phyloP scores from a whole-genome alignment of 2,797 vertebrate species.

The Tachyglossus aculeatus region DNA sequence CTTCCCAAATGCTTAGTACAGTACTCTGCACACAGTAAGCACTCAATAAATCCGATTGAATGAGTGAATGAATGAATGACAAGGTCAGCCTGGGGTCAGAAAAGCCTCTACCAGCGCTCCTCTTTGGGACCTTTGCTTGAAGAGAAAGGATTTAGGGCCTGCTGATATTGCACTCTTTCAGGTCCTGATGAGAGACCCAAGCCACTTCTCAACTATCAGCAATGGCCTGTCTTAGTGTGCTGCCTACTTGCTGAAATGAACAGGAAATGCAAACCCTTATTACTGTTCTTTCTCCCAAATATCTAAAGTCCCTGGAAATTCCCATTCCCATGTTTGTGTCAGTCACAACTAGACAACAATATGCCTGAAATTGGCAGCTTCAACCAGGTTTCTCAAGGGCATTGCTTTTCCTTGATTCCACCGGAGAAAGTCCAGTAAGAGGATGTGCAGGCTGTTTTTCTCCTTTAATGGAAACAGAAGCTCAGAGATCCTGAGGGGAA shows the following conservation, averaged over 20 bases:
- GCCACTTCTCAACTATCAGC: too few relatives aligned
- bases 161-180: too few relatives aligned
- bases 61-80: too few relatives aligned
- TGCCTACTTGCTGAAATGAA: constrained; percentile 6
- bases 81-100: too few relatives aligned
- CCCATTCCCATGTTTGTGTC: constrained; percentile 29
- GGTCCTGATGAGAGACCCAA: too few relatives aligned
- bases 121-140: too few relatives aligned
- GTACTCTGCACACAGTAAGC: too few relatives aligned
- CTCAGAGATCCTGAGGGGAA: background rate
- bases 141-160: too few relatives aligned
- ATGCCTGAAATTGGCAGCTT: constrained; percentile 41
- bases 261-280: background rate
- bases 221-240: background rate
- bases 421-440: background rate
- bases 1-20: too few relatives aligned
- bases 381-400: background rate
- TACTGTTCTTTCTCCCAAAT: constrained; percentile 33
- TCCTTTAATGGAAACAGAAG: constrained; percentile 5
- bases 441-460: background rate
- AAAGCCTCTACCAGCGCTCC: too few relatives aligned
- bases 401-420: background rate
- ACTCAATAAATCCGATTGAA: too few relatives aligned
- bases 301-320: constrained; percentile 17
- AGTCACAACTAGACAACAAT: constrained; percentile 10